phyloP scores from a whole-genome alignment of 2,113 vertebrate genomes.

The Motacilla tschutschensis region DNA sequence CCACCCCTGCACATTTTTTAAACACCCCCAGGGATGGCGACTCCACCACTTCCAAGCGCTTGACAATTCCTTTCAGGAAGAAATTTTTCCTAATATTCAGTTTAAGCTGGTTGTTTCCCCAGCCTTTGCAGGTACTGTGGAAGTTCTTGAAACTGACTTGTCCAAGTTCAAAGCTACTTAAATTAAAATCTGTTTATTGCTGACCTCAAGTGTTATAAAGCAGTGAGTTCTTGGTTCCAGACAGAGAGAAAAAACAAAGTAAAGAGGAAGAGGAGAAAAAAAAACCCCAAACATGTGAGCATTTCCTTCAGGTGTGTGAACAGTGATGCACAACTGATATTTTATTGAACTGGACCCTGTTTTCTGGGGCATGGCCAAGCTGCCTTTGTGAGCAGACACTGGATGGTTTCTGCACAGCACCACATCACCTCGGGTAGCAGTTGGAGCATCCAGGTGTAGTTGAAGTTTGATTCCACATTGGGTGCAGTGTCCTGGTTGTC shows the following conservation, averaged over 20 bases:
- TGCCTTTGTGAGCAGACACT: background rate
- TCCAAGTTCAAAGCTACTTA: background rate
- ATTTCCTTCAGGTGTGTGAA: background rate
- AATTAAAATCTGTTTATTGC: background rate
- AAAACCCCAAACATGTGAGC: accelerated
- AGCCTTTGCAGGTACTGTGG: background rate
- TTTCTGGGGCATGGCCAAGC: background rate
- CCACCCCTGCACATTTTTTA: background rate
- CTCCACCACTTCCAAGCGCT: background rate
- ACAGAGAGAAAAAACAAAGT: background rate
- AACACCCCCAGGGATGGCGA: background rate
- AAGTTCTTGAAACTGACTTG: background rate
- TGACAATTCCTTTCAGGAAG: background rate
- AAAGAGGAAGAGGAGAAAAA: background rate
- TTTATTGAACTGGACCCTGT: background rate
- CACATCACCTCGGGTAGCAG: accelerated
- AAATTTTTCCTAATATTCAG: background rate
- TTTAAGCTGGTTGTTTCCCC: background rate
- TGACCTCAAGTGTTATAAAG: background rate
- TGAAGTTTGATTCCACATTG: background rate
- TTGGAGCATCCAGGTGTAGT: no score
- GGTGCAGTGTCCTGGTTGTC: background rate
- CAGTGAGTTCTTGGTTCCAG: background rate
- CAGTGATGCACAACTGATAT: background rate
- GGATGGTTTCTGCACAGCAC: accelerated